A percentile compares a stretch with the other conserved stretches of the same genome.
Evolutionary conservation across 92 coral and sea anemone genomes (phyloP).

Genomic region (Epizoanthus fatuus): DNA sequence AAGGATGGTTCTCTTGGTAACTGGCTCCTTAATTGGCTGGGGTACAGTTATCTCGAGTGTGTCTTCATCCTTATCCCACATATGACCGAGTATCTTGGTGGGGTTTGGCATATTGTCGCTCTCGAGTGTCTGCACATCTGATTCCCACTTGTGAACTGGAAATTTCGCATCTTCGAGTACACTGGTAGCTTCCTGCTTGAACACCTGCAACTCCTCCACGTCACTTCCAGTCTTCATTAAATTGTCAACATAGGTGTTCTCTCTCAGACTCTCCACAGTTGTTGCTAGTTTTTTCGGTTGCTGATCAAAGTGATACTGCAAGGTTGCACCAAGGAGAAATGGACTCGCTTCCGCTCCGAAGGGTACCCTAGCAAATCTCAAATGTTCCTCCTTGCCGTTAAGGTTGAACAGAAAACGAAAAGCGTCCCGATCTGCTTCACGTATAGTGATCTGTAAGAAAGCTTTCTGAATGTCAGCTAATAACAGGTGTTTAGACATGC

Average conservation of each 20-base stretch:
- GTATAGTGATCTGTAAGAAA: conserved; percentile 57
- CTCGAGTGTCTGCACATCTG: conserved; percentile 49
- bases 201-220: conserved; percentile 26
- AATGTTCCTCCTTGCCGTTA: conserved; percentile 58
- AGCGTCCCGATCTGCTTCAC: conserved; percentile 64
- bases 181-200: conserved; percentile 48
- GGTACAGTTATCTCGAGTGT: conserved; percentile 38
- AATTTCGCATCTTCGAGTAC: conserved; percentile 68
- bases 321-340: conserved; percentile 73
- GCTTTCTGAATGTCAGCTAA: conserved; percentile 69
- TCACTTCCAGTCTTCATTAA: conserved; percentile 41
- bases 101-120: conserved; percentile 53
- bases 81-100: conserved; percentile 66
- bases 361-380: conserved; percentile 71
- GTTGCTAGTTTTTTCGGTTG: conserved; percentile 47
- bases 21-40: conserved; percentile 6
- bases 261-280: conserved; percentile 27
- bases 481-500: conserved; percentile 64
- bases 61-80: conserved; percentile 64
- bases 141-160: conserved; percentile 73
- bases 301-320: conserved; percentile 67
- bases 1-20: conserved; percentile 62
- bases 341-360: conserved; percentile 77
- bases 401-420: conserved; percentile 61
- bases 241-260: conserved; percentile 54